These are phyloP conservation scores for Grus americana DNA, from an alignment of 2,113 vertebrate species.

Conservation along the genomic window DNA sequence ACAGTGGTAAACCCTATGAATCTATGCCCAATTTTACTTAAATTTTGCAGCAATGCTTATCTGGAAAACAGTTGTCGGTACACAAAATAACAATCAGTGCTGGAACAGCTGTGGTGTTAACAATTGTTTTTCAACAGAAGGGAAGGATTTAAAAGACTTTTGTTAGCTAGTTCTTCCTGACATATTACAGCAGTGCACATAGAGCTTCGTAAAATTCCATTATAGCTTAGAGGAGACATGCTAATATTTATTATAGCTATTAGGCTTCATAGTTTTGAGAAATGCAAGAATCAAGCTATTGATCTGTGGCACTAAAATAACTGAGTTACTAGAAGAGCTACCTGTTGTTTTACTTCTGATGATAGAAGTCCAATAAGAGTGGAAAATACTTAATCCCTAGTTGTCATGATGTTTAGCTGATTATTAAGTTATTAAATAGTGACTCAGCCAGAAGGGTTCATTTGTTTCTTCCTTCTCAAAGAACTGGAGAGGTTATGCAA, in stretches of 20 bases:
- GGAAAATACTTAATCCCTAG: constrained; percentile 26
- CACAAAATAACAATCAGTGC: background rate
- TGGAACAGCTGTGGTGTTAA: background rate
- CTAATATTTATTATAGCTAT: constrained; percentile 31
- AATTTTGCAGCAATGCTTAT: background rate
- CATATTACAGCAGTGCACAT: background rate
- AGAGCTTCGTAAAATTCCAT: background rate
- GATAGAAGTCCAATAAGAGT: background rate
- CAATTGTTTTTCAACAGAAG: background rate
- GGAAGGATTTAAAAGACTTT: background rate
- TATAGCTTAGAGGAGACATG: background rate
- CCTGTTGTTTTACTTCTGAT: constrained; percentile 6
- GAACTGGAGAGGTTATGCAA: background rate
- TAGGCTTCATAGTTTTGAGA: constrained; percentile 6
- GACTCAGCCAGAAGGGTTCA: background rate
- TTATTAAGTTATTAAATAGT: constrained; percentile 42
- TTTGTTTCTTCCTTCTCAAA: constrained; percentile 24
- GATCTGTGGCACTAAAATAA: constrained; percentile 18
- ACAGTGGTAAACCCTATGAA: background rate
- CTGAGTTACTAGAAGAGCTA: constrained; percentile 10
- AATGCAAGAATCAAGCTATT: constrained; percentile 6
- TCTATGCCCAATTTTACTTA: background rate
- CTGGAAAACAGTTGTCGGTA: background rate
- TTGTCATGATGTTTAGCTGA: constrained; percentile 7
- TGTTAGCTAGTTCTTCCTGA: background rate